phyloP scores from a whole-genome alignment of 2,888 invertebrate species.

The Netelia fuscicornis region DNA sequence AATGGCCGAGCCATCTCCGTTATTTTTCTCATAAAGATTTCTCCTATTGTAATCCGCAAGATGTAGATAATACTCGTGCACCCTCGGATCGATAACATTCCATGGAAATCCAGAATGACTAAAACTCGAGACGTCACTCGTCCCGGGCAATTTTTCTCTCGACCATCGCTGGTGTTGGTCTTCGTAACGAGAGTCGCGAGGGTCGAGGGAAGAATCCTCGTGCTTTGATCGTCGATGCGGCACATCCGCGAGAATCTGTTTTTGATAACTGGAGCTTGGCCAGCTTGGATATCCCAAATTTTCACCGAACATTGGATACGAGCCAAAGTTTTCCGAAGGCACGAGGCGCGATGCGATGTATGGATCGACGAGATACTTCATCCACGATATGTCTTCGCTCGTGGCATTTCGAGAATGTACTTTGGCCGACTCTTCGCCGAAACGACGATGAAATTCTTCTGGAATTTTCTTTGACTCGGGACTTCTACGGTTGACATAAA shows the following conservation, averaged over 20 bases:
- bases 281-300: constrained; percentile 49
- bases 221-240: constrained; percentile 46
- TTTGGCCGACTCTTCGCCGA: background rate
- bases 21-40: constrained; percentile 50
- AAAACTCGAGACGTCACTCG: background rate
- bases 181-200: constrained; percentile 3
- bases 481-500: background rate
- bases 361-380: constrained; percentile 34
- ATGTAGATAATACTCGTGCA: constrained; percentile 18
- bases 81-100: constrained; percentile 24
- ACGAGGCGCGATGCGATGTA: constrained; percentile 31
- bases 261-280: constrained; percentile 34
- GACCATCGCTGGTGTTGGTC: background rate
- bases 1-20: constrained; percentile 17
- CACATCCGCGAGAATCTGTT: constrained; percentile 18
- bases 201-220: constrained; percentile 11
- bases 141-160: background rate
- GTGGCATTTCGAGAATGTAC: constrained; percentile 31
- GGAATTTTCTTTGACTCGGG: constrained; percentile 23
- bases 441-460: background rate
- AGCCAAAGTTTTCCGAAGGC: constrained; percentile 38
- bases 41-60: constrained; percentile 35
- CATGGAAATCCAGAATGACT: constrained; percentile 21
- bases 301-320: constrained; percentile 38
- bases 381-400: constrained; percentile 32